These are phyloP conservation scores for Scomber japonicus DNA, from an alignment of 2,113 vertebrate genomes.

Conservation along the genomic window DNA sequence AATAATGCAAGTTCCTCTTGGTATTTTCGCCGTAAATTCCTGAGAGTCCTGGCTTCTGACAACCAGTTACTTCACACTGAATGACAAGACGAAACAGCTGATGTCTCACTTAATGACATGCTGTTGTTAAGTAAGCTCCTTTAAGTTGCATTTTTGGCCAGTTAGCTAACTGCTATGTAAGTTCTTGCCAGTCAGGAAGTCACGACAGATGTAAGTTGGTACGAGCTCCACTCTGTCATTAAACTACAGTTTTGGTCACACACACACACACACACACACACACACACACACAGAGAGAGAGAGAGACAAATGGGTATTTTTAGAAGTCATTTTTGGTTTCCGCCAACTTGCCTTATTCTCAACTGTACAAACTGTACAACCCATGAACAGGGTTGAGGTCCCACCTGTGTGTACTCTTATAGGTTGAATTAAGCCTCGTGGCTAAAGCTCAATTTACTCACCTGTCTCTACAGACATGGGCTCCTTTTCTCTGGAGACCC, in stretches of 20 bases:
- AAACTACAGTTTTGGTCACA: background rate
- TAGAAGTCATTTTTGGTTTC: background rate
- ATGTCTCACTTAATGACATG: slow-evolving; percentile 15
- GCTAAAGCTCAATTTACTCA: background rate
- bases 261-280: background rate
- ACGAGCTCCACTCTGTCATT: background rate
- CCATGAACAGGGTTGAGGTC: background rate
- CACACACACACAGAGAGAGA: background rate
- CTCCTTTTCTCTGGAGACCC: slow-evolving; percentile 23
- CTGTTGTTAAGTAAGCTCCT: background rate
- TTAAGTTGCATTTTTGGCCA: background rate
- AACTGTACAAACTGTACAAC: background rate
- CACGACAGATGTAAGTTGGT: slow-evolving; percentile 34
- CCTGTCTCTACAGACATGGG: background rate
- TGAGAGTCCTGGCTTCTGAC: background rate
- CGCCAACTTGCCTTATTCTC: background rate
- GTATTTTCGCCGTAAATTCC: background rate
- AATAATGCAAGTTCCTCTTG: background rate
- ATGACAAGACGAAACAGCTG: slow-evolving; percentile 23
- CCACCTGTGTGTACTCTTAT: background rate
- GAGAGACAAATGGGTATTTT: no score
- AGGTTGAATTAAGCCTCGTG: background rate
- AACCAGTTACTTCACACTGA: slow-evolving; percentile 39
- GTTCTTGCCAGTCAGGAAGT: slow-evolving; percentile 53
- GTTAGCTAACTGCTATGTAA: slow-evolving; percentile 46